Percentiles rank a stretch among this genome's conserved stretches.
These are phyloP conservation scores for Bufotes viridis DNA, from an alignment of 2,797 vertebrate species.

Conservation along the genomic window DNA sequence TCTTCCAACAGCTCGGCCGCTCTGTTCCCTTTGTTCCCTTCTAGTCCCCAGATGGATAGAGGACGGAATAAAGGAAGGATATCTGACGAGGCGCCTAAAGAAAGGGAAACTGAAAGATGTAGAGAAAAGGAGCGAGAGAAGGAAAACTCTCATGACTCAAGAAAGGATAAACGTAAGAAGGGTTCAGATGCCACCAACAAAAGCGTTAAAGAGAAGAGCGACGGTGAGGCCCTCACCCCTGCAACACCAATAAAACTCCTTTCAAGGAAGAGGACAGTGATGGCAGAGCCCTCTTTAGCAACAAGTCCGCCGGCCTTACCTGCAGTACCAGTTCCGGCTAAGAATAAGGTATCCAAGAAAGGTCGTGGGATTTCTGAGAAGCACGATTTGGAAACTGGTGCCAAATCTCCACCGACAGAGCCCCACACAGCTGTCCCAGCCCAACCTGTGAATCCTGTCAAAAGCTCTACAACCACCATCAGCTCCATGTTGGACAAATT, in stretches of 20 bases:
- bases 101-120: slow-evolving; percentile 82
- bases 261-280: slow-evolving; percentile 84
- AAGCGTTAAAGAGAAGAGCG: slow-evolving; percentile 79
- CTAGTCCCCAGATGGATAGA: slow-evolving; percentile 79
- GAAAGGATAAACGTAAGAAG: slow-evolving; percentile 90
- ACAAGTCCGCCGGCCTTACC: slow-evolving; percentile 68
- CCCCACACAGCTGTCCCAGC: slow-evolving; percentile 75
- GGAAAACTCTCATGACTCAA: slow-evolving; percentile 88
- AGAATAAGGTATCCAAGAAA: slow-evolving; percentile 88
- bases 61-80: slow-evolving; percentile 81
- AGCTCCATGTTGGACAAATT: slow-evolving; percentile 91
- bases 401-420: slow-evolving; percentile 68
- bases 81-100: slow-evolving; percentile 79
- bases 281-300: slow-evolving; percentile 77
- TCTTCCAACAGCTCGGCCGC: slow-evolving; percentile 83
- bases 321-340: slow-evolving; percentile 78
- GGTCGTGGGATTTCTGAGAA: slow-evolving; percentile 78
- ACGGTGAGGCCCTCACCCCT: slow-evolving; percentile 76
- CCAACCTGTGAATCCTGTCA: slow-evolving; percentile 75
- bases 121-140: slow-evolving; percentile 89
- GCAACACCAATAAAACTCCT: slow-evolving; percentile 84
- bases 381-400: slow-evolving; percentile 75
- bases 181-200: slow-evolving; percentile 77
- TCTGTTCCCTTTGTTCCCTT: slow-evolving; percentile 88
- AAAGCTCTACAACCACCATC: slow-evolving; percentile 81